phyloP scores from a whole-genome alignment of 2,797 vertebrate species.

The Luscinia megarhynchos region DNA sequence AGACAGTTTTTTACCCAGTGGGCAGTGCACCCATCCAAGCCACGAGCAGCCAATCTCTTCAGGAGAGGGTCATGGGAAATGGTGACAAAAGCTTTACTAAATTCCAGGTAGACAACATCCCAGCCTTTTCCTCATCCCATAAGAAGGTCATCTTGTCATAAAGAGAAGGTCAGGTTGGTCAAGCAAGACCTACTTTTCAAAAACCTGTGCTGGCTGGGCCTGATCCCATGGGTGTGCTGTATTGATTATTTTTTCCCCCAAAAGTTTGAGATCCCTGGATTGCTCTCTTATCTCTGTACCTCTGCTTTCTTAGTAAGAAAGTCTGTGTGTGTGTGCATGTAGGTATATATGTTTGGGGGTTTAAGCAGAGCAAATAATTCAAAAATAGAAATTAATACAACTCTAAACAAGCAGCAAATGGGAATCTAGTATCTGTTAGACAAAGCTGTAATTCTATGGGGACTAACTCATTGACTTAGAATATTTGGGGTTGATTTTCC shows the following conservation, averaged over 20 bases:
- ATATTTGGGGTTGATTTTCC: background rate
- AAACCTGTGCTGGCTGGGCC: background rate
- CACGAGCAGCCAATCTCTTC: background rate
- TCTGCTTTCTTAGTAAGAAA: background rate
- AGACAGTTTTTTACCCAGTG: background rate
- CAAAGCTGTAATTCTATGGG: background rate
- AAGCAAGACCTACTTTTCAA: background rate
- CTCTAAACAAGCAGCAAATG: background rate
- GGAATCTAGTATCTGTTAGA: background rate
- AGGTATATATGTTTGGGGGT: background rate
- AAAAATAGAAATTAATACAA: background rate
- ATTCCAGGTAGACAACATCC: background rate
- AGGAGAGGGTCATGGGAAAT: background rate
- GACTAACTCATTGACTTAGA: background rate
- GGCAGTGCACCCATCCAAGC: background rate
- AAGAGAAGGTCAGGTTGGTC: background rate
- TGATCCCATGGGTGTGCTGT: background rate
- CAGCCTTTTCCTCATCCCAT: background rate
- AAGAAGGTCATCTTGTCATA: background rate
- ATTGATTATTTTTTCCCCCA: accelerated
- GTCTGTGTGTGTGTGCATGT: accelerated
- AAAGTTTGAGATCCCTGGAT: background rate
- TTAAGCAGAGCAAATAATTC: background rate
- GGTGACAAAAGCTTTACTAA: background rate
- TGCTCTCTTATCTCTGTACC: background rate